Percentiles rank a stretch among this genome's conserved stretches.
Conservation (phyloP, 2,113 vertebrate species). For the Spea bombifrons region DNA sequence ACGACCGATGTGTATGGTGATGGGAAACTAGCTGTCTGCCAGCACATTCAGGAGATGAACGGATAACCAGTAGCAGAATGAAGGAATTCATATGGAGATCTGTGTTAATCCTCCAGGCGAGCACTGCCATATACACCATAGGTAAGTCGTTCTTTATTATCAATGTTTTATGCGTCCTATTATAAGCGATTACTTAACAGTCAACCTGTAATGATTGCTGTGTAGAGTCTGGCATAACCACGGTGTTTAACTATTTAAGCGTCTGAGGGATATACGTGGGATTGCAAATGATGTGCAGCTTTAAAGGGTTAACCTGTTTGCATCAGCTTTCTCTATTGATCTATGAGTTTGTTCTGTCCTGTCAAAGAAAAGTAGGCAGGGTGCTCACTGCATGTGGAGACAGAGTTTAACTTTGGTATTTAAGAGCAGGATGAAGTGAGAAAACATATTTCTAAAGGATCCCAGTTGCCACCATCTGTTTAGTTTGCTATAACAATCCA, state of each 20-base stretch:
- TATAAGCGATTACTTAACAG: neutral
- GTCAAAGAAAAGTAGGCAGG: conserved; percentile 8
- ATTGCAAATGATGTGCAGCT: neutral
- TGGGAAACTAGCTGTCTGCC: conserved; percentile 33
- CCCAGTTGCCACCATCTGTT: too few relatives aligned
- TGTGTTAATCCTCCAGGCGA: conserved; percentile 42
- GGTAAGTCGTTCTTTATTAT: conserved; percentile 33
- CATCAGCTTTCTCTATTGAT: neutral
- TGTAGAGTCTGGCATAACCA: neutral
- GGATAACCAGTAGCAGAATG: conserved; percentile 46
- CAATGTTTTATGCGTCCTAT: conserved; percentile 18
- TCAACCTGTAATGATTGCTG: neutral
- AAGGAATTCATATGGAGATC: conserved; percentile 39
- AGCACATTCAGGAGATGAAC: conserved; percentile 24
- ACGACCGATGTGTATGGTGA: conserved; percentile 21
- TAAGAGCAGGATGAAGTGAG: neutral
- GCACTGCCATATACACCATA: conserved; percentile 40
- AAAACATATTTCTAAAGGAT: too few relatives aligned
- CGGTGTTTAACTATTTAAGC: neutral
- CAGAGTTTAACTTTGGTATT: conserved; percentile 21
- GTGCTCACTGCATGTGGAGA: neutral
- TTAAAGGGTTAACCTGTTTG: neutral
- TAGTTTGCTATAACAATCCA: too few relatives aligned
- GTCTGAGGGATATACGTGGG: neutral
- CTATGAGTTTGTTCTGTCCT: conserved; percentile 7